Conservation (phyloP, 2,797 vertebrate species). For the Lagocephalus sceleratus region DNA sequence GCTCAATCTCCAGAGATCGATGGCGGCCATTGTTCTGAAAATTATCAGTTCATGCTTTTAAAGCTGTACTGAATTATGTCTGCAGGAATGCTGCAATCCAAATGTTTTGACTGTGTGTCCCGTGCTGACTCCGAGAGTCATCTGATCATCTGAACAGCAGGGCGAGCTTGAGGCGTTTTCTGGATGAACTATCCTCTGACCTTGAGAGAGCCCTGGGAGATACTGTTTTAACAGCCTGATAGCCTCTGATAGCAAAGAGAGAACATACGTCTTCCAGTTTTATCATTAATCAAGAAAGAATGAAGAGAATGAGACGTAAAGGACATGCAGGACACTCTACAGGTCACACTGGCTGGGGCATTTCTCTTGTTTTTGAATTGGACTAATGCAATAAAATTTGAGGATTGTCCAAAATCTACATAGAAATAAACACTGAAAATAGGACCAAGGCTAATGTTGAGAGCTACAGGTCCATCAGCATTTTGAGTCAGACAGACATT, state of each 20-base stretch:
- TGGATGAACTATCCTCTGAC: constrained; percentile 50
- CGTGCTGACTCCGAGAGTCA: constrained; percentile 54
- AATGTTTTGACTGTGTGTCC: constrained; percentile 71
- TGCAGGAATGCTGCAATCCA: constrained; percentile 56
- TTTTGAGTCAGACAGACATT: too few species aligned
- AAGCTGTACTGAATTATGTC: constrained; percentile 70
- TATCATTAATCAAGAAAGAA: constrained; percentile 42
- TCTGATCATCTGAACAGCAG: constrained; percentile 49
- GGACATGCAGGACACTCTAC: constrained; percentile 26
- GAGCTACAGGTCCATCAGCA: too few species aligned
- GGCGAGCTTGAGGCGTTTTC: constrained; percentile 37
- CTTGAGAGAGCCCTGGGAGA: constrained; percentile 48
- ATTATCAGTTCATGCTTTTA: constrained; percentile 72
- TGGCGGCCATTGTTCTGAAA: constrained; percentile 57
- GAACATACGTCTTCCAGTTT: constrained; percentile 35
- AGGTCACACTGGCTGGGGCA: constrained; percentile 15
- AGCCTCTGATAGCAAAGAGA: constrained; percentile 45
- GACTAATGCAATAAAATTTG: too few species aligned
- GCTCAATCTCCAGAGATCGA: constrained; percentile 38
- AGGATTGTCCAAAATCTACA: too few species aligned
- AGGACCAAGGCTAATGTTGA: too few species aligned
- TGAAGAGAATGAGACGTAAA: constrained; percentile 31
- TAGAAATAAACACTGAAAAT: too few species aligned
- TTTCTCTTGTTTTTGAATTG: background rate
- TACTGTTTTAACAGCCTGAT: constrained; percentile 43